Conservation (phyloP, 1,140 invertebrate species). For the Theocolax elegans region DNA sequence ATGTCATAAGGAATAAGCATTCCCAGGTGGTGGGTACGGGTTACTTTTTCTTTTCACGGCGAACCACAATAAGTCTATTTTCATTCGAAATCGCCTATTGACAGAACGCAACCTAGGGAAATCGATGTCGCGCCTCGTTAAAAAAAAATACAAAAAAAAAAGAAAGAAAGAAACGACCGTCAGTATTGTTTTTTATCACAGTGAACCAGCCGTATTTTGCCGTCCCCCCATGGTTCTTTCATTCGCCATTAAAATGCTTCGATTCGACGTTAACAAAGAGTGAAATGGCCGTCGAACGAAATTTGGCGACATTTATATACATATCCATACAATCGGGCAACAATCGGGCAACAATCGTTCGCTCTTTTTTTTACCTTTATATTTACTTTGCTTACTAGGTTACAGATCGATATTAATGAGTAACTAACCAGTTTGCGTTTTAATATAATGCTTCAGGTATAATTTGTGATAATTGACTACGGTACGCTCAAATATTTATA, state of each 20-base stretch:
- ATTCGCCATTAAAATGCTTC: conserved; percentile 4
- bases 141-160: neutral
- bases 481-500: too few species aligned
- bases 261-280: neutral
- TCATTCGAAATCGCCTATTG: conserved; percentile 6
- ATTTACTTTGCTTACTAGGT: too few species aligned
- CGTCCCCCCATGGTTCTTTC: neutral
- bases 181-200: conserved; percentile 1
- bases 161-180: conserved; percentile 3
- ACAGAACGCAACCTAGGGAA: neutral
- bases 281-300: neutral
- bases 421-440: too few species aligned
- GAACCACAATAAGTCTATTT: conserved; percentile 12
- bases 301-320: too few species aligned
- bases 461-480: too few species aligned
- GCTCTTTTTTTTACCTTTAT: too few species aligned
- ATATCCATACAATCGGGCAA: too few species aligned
- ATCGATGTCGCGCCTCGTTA: conserved; percentile 24
- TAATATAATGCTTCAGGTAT: too few species aligned
- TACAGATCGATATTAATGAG: too few species aligned
- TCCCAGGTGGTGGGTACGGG: neutral
- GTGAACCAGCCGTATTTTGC: neutral
- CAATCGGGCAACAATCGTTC: too few species aligned
- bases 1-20: too few species aligned
- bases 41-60: conserved; percentile 6